Conservation (phyloP, 2,888 invertebrate species). For the Petrolisthes cinctipes region DNA sequence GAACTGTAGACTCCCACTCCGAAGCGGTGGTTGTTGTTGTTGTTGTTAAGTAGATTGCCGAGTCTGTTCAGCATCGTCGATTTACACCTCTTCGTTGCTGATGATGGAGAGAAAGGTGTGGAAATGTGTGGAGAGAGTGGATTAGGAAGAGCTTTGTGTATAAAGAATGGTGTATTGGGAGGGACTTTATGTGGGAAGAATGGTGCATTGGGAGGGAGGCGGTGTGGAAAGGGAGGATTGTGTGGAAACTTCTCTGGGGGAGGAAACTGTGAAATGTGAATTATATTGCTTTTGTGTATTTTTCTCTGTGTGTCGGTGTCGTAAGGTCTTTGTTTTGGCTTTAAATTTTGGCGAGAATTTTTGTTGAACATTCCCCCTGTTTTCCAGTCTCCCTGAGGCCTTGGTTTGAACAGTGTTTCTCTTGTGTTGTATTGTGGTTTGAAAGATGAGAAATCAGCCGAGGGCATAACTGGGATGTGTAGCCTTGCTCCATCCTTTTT, state of each 20-base stretch:
- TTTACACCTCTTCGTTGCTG: background rate
- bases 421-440: background rate
- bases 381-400: background rate
- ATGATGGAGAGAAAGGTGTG: too few relatives aligned
- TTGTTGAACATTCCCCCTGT: background rate
- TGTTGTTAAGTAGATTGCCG: background rate
- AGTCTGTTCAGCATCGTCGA: background rate
- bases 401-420: background rate
- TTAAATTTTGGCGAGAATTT: background rate
- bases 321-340: background rate
- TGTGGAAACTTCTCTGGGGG: too few relatives aligned
- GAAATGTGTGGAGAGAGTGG: too few relatives aligned
- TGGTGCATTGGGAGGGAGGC: too few relatives aligned
- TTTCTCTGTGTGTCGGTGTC: background rate
- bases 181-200: too few relatives aligned
- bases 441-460: conserved; percentile 8
- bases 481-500: conserved; percentile 1
- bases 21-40: background rate
- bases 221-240: too few relatives aligned
- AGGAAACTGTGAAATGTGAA: too few relatives aligned
- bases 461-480: conserved; percentile 13
- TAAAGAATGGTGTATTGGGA: too few relatives aligned
- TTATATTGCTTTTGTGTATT: too few relatives aligned
- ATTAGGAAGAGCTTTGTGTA: too few relatives aligned
- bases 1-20: conserved; percentile 6